Conservation (phyloP, 2,888 invertebrate species). For the Anarsia innoxiella region DNA sequence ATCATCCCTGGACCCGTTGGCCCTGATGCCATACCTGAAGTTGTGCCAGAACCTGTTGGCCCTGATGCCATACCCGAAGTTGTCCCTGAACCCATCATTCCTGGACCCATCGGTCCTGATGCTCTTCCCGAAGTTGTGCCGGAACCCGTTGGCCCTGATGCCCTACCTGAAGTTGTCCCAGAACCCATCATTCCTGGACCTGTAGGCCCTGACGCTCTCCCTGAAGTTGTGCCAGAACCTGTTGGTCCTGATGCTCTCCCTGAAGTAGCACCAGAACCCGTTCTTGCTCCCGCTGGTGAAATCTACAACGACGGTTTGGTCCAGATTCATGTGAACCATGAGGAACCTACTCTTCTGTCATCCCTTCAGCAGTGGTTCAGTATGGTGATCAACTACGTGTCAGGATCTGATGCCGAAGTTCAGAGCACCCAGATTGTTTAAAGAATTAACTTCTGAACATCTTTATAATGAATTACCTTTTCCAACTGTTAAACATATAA, state of each 20-base stretch:
- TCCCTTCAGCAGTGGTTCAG: conserved; percentile 52
- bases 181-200: background rate
- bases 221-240: background rate
- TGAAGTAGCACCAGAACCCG: conserved; percentile 8
- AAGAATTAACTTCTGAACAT: too few relatives aligned
- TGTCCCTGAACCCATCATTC: conserved; percentile 12
- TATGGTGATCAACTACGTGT: conserved; percentile 50
- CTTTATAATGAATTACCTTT: too few relatives aligned
- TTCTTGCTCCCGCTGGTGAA: conserved; percentile 30
- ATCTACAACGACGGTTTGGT: conserved; percentile 50
- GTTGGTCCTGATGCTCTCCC: conserved; percentile 1
- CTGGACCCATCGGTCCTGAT: conserved; percentile 14
- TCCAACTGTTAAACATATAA: too few relatives aligned
- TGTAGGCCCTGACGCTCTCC: background rate
- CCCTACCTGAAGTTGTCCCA: background rate
- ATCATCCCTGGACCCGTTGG: conserved; percentile 14
- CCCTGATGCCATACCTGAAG: conserved; percentile 16
- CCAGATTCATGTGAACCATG: conserved; percentile 32
- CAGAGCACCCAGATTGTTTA: too few relatives aligned
- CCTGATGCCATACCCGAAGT: conserved; percentile 7
- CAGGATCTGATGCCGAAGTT: background rate
- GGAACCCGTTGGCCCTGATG: background rate
- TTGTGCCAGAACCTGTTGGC: conserved; percentile 14
- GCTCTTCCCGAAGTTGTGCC: conserved; percentile 1
- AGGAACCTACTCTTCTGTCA: conserved; percentile 35